Evolutionary conservation across 2,888 invertebrate genomes (phyloP).

Genomic region (Urechis unicinctus): DNA sequence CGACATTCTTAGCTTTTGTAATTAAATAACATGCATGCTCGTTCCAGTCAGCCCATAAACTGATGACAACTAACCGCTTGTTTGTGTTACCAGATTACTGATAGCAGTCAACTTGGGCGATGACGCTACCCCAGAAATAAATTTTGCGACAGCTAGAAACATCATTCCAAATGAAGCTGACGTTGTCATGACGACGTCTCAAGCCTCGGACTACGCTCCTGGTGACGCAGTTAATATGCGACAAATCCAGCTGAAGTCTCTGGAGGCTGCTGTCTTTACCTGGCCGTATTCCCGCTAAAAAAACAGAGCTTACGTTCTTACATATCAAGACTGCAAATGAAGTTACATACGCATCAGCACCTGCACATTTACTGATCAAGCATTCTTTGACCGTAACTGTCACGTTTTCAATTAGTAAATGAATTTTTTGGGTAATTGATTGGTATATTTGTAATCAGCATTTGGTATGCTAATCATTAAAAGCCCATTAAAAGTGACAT

Average conservation of each 20-base stretch:
- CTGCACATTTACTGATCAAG: too few relatives aligned
- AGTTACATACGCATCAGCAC: too few relatives aligned
- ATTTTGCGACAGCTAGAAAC: background rate
- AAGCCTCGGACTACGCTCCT: background rate
- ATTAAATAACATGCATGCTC: background rate
- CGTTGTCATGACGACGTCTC: background rate
- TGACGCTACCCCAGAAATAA: background rate
- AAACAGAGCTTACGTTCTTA: too few relatives aligned
- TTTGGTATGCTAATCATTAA: too few relatives aligned
- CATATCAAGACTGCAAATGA: too few relatives aligned
- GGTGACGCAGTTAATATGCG: background rate
- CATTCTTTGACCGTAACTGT: too few relatives aligned
- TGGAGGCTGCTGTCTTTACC: background rate
- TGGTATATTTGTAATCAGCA: too few relatives aligned
- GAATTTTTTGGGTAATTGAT: too few relatives aligned
- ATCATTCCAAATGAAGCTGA: background rate
- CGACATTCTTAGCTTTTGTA: background rate
- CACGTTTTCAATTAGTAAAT: too few relatives aligned
- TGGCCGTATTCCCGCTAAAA: background rate
- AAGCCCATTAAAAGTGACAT: too few relatives aligned
- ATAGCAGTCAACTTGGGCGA: conserved; percentile 36
- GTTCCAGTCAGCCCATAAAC: background rate
- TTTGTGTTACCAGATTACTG: conserved; percentile 27
- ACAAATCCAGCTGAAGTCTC: background rate
- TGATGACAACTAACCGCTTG: background rate